Conservation (phyloP, 1,140 invertebrate genomes). For the Bombus affinis region DNA sequence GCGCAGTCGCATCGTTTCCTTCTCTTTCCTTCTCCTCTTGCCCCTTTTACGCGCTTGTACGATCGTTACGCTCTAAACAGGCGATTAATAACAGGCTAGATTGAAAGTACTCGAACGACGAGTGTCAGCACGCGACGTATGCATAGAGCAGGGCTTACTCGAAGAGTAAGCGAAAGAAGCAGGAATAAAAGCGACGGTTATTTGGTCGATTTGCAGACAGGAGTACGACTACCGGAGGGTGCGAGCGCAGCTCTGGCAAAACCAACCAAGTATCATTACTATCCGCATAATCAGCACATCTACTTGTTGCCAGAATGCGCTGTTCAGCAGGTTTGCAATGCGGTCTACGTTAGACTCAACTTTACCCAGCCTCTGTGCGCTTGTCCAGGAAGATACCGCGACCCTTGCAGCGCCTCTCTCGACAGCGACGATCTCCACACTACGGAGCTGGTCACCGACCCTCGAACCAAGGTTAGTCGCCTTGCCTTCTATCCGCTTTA, state of each 20-base stretch:
- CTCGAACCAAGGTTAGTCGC: constrained; percentile 88
- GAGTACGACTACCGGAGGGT: constrained; percentile 87
- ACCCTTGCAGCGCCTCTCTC: constrained; percentile 94
- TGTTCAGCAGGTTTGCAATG: constrained; percentile 96
- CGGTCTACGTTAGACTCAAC: constrained; percentile 94
- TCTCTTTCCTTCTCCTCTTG: not conserved
- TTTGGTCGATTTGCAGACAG: constrained; percentile 84
- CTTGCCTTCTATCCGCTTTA: constrained; percentile 11
- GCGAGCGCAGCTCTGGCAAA: constrained; percentile 87
- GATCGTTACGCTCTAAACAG: too few relatives aligned
- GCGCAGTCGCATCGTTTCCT: not conserved
- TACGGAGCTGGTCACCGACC: constrained; percentile 92
- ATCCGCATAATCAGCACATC: constrained; percentile 96
- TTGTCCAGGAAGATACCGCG: constrained; percentile 91
- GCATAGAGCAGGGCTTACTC: too few relatives aligned
- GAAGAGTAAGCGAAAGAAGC: not conserved
- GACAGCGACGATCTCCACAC: constrained; percentile 95
- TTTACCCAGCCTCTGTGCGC: constrained; percentile 96
- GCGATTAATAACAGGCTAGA: too few relatives aligned
- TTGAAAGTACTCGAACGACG: not conserved
- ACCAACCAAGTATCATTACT: constrained; percentile 96
- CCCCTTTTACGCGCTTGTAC: too few relatives aligned
- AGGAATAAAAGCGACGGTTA: not conserved
- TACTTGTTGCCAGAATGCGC: constrained; percentile 95
- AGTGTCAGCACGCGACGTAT: not conserved